phyloP scores from a whole-genome alignment of 2,888 invertebrate species.

The Drosophila prostipennis region DNA sequence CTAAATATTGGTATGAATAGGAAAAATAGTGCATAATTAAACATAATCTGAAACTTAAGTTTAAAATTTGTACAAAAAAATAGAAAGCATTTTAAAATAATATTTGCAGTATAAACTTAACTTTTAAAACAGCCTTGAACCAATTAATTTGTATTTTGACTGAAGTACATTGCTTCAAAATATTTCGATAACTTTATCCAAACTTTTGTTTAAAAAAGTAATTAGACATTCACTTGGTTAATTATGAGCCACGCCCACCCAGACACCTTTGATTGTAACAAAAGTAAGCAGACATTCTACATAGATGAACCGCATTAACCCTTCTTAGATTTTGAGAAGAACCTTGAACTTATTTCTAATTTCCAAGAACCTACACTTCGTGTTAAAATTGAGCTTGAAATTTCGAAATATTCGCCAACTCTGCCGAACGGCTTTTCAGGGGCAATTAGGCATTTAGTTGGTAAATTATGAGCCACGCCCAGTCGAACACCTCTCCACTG shows the following conservation, averaged over 20 bases:
- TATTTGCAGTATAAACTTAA: too few species aligned
- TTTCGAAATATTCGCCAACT: conserved; percentile 18
- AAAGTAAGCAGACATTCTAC: background rate
- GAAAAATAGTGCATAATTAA: too few species aligned
- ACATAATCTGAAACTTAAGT: too few species aligned
- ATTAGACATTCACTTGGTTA: conserved; percentile 50
- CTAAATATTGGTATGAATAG: too few species aligned
- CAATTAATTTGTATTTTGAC: background rate
- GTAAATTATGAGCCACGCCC: conserved; percentile 50
- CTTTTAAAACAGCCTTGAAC: too few species aligned
- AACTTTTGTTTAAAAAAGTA: background rate
- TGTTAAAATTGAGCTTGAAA: conserved; percentile 1
- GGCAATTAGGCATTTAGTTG: conserved; percentile 50
- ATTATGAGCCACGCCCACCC: conserved; percentile 44
- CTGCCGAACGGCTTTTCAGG: background rate
- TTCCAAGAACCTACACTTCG: conserved; percentile 4
- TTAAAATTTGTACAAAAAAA: too few species aligned
- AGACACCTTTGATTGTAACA: conserved; percentile 19
- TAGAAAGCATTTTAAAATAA: too few species aligned
- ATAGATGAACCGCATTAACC: background rate
- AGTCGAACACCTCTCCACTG: conserved; percentile 42
- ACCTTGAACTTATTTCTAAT: conserved; percentile 9
- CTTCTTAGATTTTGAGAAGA: background rate
- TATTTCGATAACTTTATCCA: conserved; percentile 4
- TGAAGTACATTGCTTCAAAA: background rate